Evolutionary conservation across 2,113 vertebrate genomes (phyloP).

Genomic region (Aplodontia rufa): DNA sequence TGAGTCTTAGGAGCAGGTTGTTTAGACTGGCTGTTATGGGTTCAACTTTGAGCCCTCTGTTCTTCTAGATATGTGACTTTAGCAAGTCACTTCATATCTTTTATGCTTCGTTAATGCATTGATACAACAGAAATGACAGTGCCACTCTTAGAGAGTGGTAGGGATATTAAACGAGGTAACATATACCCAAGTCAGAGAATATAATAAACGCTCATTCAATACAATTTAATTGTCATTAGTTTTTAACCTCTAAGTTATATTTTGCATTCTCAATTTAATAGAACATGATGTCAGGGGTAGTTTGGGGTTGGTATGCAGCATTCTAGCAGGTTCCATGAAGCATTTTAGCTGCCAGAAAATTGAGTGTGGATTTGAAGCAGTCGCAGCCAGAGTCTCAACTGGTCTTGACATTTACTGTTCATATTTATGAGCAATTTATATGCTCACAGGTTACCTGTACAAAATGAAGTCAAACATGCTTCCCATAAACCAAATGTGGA

Average conservation of each 20-base stretch:
- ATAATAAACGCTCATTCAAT: not conserved
- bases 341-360: not conserved
- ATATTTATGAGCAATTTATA: not conserved
- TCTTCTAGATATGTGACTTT: not conserved
- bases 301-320: not conserved
- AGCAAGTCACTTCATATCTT: not conserved
- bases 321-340: too few relatives aligned
- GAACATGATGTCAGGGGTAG: fast-evolving
- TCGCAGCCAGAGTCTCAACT: not conserved
- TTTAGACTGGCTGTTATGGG: not conserved
- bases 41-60: not conserved
- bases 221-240: not conserved
- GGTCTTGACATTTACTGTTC: not conserved
- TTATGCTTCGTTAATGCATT: not conserved
- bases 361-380: not conserved
- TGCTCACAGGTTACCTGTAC: not conserved
- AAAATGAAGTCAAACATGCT: not conserved
- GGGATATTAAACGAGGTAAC: not conserved
- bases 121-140: not conserved
- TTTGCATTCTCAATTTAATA: not conserved
- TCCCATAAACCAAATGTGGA: not conserved
- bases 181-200: not conserved
- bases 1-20: not conserved
- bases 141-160: not conserved
- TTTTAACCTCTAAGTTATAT: not conserved